Conservation (phyloP, 1,140 invertebrate species). For the Rhyzopertha dominica region DNA sequence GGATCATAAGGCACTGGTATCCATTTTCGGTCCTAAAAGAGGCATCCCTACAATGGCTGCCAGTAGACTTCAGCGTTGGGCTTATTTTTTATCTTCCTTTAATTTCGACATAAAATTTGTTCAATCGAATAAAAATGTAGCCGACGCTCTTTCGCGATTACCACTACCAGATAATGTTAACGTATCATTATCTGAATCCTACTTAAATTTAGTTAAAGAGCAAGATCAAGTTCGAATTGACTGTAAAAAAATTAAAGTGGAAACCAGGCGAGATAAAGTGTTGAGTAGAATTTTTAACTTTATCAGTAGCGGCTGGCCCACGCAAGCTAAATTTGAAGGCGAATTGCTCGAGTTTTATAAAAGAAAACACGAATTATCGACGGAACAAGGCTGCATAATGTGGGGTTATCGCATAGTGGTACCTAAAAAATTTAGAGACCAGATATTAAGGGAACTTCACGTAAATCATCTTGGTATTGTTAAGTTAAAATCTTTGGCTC, state of each 20-base stretch:
- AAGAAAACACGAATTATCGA: no score
- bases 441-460: slow-evolving; percentile 27
- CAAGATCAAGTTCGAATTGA: no score
- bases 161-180: background rate
- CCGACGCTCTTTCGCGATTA: slow-evolving; percentile 2
- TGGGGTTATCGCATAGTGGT: slow-evolving; percentile 7
- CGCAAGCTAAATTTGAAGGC: no score
- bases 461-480: slow-evolving; percentile 41
- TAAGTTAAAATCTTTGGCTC: slow-evolving; percentile 47
- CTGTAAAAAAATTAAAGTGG: no score
- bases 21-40: slow-evolving; percentile 7
- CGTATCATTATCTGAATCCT: no score
- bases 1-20: slow-evolving; percentile 42
- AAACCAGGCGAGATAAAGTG: no score
- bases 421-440: slow-evolving; percentile 11
- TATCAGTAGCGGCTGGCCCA: no score
- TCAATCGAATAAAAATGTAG: slow-evolving; percentile 1
- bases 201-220: no score
- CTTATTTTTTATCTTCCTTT: slow-evolving; percentile 7
- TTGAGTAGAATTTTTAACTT: no score
- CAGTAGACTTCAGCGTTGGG: slow-evolving; percentile 10
- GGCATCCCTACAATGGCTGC: slow-evolving; percentile 1
- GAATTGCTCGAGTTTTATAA: no score
- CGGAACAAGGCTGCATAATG: no score
- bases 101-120: slow-evolving; percentile 11